Conservation (phyloP, 2,888 invertebrate species). For the Drosophila mercatorum region DNA sequence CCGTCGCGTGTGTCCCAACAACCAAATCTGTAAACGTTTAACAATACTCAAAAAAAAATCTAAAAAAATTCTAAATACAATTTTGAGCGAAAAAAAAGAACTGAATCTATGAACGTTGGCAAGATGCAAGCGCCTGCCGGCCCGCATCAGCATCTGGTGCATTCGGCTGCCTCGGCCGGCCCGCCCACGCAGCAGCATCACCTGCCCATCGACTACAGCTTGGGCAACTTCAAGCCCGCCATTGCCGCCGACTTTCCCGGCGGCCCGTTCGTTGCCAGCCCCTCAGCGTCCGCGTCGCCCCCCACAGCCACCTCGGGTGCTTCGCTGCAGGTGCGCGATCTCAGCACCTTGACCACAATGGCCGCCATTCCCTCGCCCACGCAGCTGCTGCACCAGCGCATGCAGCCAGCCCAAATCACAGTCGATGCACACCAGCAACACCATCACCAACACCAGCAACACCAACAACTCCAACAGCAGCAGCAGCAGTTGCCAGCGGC, state of each 20-base stretch:
- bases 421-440: constrained; percentile 69
- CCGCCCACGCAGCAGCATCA: constrained; percentile 74
- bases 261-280: constrained; percentile 73
- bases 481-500: constrained; percentile 71
- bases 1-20: constrained; percentile 43
- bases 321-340: constrained; percentile 81
- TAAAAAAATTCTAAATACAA: constrained; percentile 7
- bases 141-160: constrained; percentile 66
- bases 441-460: constrained; percentile 27
- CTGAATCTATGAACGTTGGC: constrained; percentile 75
- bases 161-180: constrained; percentile 52
- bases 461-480: constrained; percentile 4
- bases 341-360: constrained; percentile 80
- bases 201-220: constrained; percentile 82
- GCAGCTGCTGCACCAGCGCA: constrained; percentile 80
- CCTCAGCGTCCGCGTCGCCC: constrained; percentile 56
- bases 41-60: constrained; percentile 1
- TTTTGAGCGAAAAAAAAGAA: not conserved
- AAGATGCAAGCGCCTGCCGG: constrained; percentile 71
- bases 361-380: constrained; percentile 79
- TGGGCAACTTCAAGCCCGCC: constrained; percentile 83
- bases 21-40: constrained; percentile 16
- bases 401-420: constrained; percentile 68
- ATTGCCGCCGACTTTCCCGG: constrained; percentile 82
- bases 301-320: constrained; percentile 41